Base-by-base conservation (phyloP, 2,113 vertebrate species). In the Gavia stellata region DNA sequence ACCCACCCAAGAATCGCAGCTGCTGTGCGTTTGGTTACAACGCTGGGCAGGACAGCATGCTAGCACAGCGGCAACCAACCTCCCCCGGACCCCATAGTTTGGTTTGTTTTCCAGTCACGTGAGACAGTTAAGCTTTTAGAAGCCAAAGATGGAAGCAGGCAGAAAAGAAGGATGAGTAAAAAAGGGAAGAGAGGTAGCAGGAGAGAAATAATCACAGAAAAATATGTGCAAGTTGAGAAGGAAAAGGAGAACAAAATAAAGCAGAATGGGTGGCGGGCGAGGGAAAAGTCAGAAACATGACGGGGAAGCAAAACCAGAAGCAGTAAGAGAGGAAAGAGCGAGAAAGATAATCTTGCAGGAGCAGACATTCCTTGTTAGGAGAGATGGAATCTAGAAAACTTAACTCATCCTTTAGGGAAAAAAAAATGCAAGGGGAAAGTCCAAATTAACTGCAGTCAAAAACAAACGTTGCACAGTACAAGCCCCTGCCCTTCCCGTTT, bases 211-310 rank as follows among this genome's bases (percentile, higher is more conserved):
- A 65, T 38, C 26, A 31, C 34, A 40, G 38, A 62, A 74, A 65
- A 86, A 66, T 23, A 73, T 1, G 1, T 40, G 53, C 53, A 72
- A 93, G 52, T 38, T 17, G 17, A 29, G 12, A 87, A 62, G 18
- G 33, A 74, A 66, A 79, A 79, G 9, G 40, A 71, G 42, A 67
- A 45, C 19, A 77, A 68, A 83, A 49, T 36, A 31, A 80, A 72
- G 53, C 18, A 68, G 44, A 81, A 87, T 3, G 17, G 19, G 17
- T 0, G 0, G n/a, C 3, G 6, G 25, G 33, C 23, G 9, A 73
- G 11, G 13, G 29, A 78, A 66, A 36, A 23, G 8, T 67, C 34
- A 63, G 28, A 34, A 78, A 81, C 6, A 14, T 9, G 45, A 56
- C 1, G 0, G 28, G 78, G 59, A 62, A 90, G 19, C 21, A 92